phyloP scores from a whole-genome alignment of 2,888 invertebrate species.

The Orthonevra nobilis region DNA sequence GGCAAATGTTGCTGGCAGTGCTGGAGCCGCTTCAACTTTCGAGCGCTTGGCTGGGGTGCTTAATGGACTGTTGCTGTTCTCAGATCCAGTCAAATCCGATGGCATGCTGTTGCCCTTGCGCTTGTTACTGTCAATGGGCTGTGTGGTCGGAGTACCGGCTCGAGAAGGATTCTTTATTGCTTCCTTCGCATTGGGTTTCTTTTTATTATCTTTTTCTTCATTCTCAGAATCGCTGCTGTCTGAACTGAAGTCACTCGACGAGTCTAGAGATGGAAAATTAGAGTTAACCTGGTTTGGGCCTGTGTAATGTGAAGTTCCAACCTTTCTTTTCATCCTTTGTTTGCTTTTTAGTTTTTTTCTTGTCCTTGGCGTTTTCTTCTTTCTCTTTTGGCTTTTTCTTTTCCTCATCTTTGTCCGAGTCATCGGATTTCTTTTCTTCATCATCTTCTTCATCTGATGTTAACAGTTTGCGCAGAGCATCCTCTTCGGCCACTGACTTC shows the following conservation, averaged over 20 bases:
- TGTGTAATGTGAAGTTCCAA: constrained; percentile 58
- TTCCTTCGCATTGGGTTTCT: constrained; percentile 79
- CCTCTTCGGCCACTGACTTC: constrained; percentile 94
- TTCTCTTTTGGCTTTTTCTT: constrained; percentile 86
- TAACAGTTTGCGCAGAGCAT: constrained; percentile 90
- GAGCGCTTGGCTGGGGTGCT: constrained; percentile 79
- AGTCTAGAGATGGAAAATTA: constrained; percentile 79
- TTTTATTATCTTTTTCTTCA: constrained; percentile 83
- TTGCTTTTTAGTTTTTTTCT: constrained; percentile 83
- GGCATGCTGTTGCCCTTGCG: constrained; percentile 79
- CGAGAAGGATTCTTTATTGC: constrained; percentile 80
- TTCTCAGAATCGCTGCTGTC: constrained; percentile 86
- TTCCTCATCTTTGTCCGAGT: constrained; percentile 87
- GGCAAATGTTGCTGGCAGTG: constrained; percentile 78
- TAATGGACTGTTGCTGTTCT: constrained; percentile 79
- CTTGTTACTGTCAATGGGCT: constrained; percentile 74
- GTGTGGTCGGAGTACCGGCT: constrained; percentile 80
- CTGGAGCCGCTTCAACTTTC: constrained; percentile 77
- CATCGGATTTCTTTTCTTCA: constrained; percentile 89
- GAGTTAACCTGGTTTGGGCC: constrained; percentile 7
- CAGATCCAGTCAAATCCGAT: constrained; percentile 78
- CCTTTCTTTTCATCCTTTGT: constrained; percentile 85
- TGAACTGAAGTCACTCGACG: constrained; percentile 87
- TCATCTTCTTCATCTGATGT: constrained; percentile 94
- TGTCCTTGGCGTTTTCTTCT: constrained; percentile 82